Conservation (phyloP, 2,888 invertebrate genomes). For the Apotomis turbidana region DNA sequence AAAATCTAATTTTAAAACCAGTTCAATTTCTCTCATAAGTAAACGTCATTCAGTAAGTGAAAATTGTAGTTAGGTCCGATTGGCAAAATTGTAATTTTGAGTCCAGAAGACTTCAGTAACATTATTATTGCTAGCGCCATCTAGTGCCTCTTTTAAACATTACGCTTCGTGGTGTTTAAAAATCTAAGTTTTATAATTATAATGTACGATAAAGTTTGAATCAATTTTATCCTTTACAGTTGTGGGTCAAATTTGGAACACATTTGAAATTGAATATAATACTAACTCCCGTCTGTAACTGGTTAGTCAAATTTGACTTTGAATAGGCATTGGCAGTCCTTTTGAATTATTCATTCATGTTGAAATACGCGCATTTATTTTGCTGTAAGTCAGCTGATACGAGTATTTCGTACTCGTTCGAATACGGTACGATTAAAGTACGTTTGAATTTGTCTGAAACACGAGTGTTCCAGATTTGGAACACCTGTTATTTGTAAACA, state of each 20-base stretch:
- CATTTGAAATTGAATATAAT: background rate
- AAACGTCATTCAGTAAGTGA: no score
- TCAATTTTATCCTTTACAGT: background rate
- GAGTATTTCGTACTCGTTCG: no score
- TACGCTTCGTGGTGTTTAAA: conserved; percentile 16
- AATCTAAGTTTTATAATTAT: no score
- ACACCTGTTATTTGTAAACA: background rate
- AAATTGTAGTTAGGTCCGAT: no score
- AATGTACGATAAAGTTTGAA: background rate
- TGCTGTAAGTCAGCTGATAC: no score
- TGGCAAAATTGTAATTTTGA: background rate
- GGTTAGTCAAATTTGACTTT: no score
- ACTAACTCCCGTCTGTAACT: background rate
- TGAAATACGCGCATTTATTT: no score
- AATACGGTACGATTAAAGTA: no score
- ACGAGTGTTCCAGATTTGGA: background rate
- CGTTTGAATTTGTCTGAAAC: background rate
- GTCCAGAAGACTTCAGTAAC: background rate
- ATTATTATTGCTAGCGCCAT: conserved; percentile 10
- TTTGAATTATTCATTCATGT: no score
- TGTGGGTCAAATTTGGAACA: background rate
- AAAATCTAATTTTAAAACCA: background rate
- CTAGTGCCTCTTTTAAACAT: conserved; percentile 16
- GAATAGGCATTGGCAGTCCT: no score
- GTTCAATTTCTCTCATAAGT: no score